Conservation (phyloP, 2,888 invertebrate species). For the Cephus nigrinus region DNA sequence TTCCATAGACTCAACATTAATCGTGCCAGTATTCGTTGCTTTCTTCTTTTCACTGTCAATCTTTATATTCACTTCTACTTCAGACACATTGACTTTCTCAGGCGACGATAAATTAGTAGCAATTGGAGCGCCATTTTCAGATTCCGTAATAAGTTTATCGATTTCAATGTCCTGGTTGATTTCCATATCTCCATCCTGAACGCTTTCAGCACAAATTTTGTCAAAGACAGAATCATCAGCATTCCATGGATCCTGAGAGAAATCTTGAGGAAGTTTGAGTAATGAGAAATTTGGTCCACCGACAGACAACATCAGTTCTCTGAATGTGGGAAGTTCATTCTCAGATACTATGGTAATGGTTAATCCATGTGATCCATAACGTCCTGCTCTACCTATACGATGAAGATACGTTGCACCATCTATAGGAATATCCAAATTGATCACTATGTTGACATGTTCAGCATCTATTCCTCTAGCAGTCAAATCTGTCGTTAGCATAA, state of each 20-base stretch:
- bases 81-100: neutral
- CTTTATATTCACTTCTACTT: neutral
- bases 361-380: slow-evolving; percentile 89
- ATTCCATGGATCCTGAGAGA: slow-evolving; percentile 54
- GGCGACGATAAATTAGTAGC: neutral
- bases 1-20: neutral
- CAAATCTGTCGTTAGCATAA: slow-evolving; percentile 91
- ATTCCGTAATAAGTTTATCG: slow-evolving; percentile 13
- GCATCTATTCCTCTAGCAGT: slow-evolving; percentile 96
- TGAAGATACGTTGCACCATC: slow-evolving; percentile 90
- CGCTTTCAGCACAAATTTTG: slow-evolving; percentile 35
- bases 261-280: slow-evolving; percentile 64
- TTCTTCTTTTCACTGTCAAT: neutral
- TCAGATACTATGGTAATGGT: slow-evolving; percentile 81
- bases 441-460: slow-evolving; percentile 90
- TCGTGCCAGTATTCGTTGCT: neutral
- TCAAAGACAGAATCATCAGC: slow-evolving; percentile 44
- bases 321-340: slow-evolving; percentile 73
- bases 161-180: neutral
- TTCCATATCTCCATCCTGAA: neutral
- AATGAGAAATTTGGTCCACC: slow-evolving; percentile 69
- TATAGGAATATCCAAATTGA: slow-evolving; percentile 89
- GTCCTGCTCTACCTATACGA: slow-evolving; percentile 94
- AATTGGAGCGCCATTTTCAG: slow-evolving; percentile 24
- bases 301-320: slow-evolving; percentile 70